A percentile compares a stretch with the other conserved stretches of the same genome.
phyloP scores from a whole-genome alignment of 1,140 invertebrate genomes.

The Physella acuta region DNA sequence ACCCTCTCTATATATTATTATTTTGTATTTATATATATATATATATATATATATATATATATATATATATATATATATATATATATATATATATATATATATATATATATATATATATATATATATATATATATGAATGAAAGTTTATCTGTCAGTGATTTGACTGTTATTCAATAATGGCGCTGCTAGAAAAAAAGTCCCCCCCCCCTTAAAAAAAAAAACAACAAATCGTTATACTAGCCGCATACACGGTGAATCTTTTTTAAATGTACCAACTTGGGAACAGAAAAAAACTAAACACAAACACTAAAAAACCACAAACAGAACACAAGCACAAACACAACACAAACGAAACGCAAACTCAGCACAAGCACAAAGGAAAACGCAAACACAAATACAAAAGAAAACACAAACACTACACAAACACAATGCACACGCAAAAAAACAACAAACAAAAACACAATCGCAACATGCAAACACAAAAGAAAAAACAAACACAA shows the following conservation, averaged over 20 bases:
- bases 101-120: not conserved
- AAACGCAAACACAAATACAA: too few relatives aligned
- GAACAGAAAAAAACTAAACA: too few relatives aligned
- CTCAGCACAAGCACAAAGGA: too few relatives aligned
- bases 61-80: not conserved
- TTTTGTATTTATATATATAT: not conserved
- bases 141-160: not conserved
- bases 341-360: too few relatives aligned
- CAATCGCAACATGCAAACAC: too few relatives aligned
- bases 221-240: not conserved
- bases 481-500: too few relatives aligned
- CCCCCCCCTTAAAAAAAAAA: not conserved
- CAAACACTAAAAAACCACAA: too few relatives aligned
- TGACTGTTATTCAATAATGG: not conserved
- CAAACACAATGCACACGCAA: too few relatives aligned
- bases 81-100: not conserved
- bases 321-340: too few relatives aligned
- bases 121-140: not conserved
- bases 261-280: not conserved
- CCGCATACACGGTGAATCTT: not conserved
- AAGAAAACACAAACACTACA: too few relatives aligned
- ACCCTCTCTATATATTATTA: too few relatives aligned
- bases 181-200: not conserved
- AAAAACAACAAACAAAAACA: too few relatives aligned
- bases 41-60: not conserved